A percentile compares a stretch with the other conserved stretches of the same genome.
Conservation (phyloP, 2,888 invertebrate species). For the Amphipyra tragopoginis region DNA sequence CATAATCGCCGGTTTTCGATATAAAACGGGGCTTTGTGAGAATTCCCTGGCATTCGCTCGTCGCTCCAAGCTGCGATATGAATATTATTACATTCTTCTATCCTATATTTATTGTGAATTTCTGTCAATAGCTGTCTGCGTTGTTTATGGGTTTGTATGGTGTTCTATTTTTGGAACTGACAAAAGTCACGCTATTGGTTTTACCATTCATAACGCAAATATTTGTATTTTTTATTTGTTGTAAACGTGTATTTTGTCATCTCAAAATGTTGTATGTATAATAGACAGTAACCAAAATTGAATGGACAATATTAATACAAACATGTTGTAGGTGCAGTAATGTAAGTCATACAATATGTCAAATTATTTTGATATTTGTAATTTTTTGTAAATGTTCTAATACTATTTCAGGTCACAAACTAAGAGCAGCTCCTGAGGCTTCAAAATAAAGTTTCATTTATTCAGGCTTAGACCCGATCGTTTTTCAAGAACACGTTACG, state of each 20-base stretch:
- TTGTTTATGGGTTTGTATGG: constrained; percentile 9
- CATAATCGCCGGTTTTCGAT: constrained; percentile 50
- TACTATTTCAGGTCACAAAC: background rate
- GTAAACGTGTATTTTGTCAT: background rate
- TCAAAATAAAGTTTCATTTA: constrained; percentile 23
- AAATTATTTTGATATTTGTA: no score
- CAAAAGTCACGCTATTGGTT: background rate
- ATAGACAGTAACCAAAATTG: no score
- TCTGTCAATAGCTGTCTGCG: constrained; percentile 29
- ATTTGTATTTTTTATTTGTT: background rate
- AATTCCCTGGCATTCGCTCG: constrained; percentile 46
- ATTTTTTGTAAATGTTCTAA: no score
- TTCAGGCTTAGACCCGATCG: constrained; percentile 2
- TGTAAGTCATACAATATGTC: no score
- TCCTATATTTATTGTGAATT: constrained; percentile 37
- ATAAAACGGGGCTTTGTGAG: constrained; percentile 42
- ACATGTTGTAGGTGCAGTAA: no score
- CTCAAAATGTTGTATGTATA: background rate
- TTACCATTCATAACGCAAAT: background rate
- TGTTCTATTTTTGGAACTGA: constrained; percentile 18
- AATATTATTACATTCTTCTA: constrained; percentile 58
- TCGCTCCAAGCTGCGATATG: constrained; percentile 45
- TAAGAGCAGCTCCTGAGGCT: constrained; percentile 2
- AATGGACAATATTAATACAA: no score
- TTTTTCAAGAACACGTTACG: background rate